A percentile compares a stretch with the other conserved stretches of the same genome.
Evolutionary conservation across 2,113 vertebrate genomes (phyloP).

Genomic region (Brachypteracias leptosomus): DNA sequence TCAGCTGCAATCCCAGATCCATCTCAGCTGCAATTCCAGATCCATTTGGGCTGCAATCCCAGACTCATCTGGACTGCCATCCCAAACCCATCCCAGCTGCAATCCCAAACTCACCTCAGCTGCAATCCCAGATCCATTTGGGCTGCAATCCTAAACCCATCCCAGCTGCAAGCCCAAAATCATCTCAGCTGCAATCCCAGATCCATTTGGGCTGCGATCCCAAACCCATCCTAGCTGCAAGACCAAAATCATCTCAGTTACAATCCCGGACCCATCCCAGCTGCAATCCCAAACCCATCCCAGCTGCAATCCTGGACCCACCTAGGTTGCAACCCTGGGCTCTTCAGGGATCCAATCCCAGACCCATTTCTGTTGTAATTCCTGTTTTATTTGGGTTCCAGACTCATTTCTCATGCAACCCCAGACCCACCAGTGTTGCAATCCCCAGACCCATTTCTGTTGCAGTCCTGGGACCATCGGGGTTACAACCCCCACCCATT

Average conservation of each 20-base stretch:
- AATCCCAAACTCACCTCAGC: not conserved
- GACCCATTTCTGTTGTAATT: not conserved
- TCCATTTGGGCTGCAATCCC: not conserved
- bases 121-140: not conserved
- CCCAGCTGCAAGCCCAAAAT: not conserved
- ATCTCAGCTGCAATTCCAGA: not conserved
- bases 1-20: not conserved
- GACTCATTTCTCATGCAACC: too few species aligned
- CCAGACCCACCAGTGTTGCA: too few species aligned
- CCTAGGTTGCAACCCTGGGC: not conserved
- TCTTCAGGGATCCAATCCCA: too few species aligned
- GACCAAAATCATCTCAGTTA: too few species aligned
- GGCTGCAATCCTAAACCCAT: rapidly evolving
- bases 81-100: too few species aligned
- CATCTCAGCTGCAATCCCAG: not conserved
- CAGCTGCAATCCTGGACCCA: not conserved
- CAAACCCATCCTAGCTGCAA: too few species aligned
- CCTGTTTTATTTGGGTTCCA: too few species aligned
- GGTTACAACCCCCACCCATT: too few species aligned
- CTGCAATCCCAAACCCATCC: too few species aligned
- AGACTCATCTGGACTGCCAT: too few species aligned
- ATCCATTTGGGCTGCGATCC: not conserved
- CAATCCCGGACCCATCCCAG: too few species aligned
- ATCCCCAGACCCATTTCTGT: not conserved
- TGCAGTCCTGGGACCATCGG: too few species aligned